Conservation (phyloP, 2,113 vertebrate genomes). For the Dipodomys ordii region DNA sequence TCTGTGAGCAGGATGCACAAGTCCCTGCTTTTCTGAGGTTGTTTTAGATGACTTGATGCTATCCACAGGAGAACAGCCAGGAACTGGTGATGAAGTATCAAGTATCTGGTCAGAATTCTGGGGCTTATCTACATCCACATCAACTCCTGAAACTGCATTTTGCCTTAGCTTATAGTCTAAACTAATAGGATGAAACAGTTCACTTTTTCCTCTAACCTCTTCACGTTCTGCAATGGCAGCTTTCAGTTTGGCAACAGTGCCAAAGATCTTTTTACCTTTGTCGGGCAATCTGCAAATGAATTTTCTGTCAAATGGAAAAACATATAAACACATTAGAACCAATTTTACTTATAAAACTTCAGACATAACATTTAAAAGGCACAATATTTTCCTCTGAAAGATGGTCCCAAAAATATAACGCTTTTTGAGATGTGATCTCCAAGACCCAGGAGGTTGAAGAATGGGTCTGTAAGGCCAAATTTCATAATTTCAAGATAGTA, state of each 20-base stretch:
- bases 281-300: slow-evolving; percentile 94
- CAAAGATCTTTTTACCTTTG: slow-evolving; percentile 93
- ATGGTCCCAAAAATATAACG: too few species aligned
- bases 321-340: neutral
- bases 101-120: slow-evolving; percentile 63
- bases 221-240: slow-evolving; percentile 87
- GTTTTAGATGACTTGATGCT: neutral
- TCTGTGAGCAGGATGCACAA: neutral
- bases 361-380: slow-evolving; percentile 21
- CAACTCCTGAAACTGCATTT: slow-evolving; percentile 18
- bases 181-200: slow-evolving; percentile 86
- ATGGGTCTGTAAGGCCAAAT: neutral
- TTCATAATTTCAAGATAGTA: neutral
- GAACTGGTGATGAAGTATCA: slow-evolving; percentile 57
- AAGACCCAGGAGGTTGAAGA: neutral
- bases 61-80: slow-evolving; percentile 58
- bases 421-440: slow-evolving; percentile 6
- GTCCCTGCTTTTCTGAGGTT: slow-evolving; percentile 26
- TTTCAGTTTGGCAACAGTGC: slow-evolving; percentile 89
- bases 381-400: slow-evolving; percentile 29
- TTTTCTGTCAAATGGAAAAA: slow-evolving; percentile 86
- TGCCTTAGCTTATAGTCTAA: slow-evolving; percentile 88
- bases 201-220: slow-evolving; percentile 85
- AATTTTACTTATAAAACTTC: slow-evolving; percentile 25
- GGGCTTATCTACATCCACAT: neutral